Conservation (phyloP, 2,797 vertebrate genomes). For the Poecile montanus region DNA sequence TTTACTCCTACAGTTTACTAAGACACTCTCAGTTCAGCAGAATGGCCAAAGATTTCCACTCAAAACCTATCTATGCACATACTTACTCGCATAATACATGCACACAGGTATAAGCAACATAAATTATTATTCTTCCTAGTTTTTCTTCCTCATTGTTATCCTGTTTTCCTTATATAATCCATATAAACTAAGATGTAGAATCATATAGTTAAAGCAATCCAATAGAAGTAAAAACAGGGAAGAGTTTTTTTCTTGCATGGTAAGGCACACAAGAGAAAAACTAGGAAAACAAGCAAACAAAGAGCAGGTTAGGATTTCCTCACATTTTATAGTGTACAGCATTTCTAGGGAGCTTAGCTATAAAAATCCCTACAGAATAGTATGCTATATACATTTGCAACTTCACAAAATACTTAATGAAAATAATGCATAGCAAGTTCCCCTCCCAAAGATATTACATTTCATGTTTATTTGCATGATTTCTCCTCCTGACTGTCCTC, state of each 20-base stretch:
- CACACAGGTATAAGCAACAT: constrained; percentile 12
- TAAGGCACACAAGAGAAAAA: constrained; percentile 44
- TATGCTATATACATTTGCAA: background rate
- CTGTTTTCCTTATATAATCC: constrained; percentile 46
- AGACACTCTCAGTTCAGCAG: constrained; percentile 35
- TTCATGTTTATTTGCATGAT: background rate
- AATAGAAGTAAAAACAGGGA: constrained; percentile 1
- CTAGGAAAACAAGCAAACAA: constrained; percentile 61
- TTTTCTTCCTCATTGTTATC: constrained; percentile 54
- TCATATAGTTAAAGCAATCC: background rate
- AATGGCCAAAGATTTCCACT: constrained; percentile 11
- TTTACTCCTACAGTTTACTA: constrained; percentile 59
- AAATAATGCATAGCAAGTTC: background rate
- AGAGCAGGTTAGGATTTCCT: constrained; percentile 20
- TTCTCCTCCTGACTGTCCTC: background rate
- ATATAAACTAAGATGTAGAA: background rate
- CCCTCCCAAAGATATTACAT: background rate
- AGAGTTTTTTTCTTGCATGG: constrained; percentile 25
- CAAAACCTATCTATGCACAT: constrained; percentile 51
- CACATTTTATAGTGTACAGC: background rate
- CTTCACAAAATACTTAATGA: background rate
- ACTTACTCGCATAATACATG: constrained; percentile 38
- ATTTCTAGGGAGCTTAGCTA: background rate
- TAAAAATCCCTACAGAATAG: background rate
- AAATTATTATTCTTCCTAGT: constrained; percentile 16